Evolutionary conservation across 1,140 invertebrate species (phyloP), one percentile per base, ranked within the genome.

Genomic region (Zaprionus lachaisei): DNA sequence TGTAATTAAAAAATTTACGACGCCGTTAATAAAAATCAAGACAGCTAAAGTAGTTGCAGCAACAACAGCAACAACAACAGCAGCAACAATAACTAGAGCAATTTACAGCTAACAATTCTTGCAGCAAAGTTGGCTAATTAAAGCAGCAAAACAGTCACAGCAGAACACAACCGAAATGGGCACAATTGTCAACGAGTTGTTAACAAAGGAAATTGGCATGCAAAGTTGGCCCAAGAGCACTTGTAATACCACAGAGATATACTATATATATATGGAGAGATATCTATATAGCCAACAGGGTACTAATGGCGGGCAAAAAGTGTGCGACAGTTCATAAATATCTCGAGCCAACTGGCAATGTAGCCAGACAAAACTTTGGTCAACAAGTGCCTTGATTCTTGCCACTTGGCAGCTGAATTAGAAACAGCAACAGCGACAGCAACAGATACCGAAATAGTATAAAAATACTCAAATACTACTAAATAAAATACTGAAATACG

Each of bases 1-100:
- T 87, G 80, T 83, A 89, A 83, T 87, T 83, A 81, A 83, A 81
- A 80, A 89, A 66, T 83, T 80, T 75, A 87, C 84, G 68, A 67
- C 71, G 70, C 70, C 77, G 82, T 87, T 80, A 80, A 87, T 83
- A 75, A 83, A 79, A 79, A 73, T 54, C 62, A 72, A 70, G 62
- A 82, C 64, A 66, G 68, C 17, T 24, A 56, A 57, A 47, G 20
- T 55, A 68, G 34, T 24, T 74, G 71, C 79, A 17, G 38, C 24
- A 70, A 15, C 51, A 61, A 51, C n/a, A 70, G 9, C 37, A 61
- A 24, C 22, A 41, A 63, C 41, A 66, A 49, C 47, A 60, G 31
- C 22, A 70, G 7, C 37, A 17, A 70, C 41, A 66, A 51, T 20
- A 51, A 51, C 12, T 17, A 58, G 38, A 47, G 73, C 60, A 78